Conservation (phyloP, 2,797 vertebrate species). For the Cyprinella venusta region DNA sequence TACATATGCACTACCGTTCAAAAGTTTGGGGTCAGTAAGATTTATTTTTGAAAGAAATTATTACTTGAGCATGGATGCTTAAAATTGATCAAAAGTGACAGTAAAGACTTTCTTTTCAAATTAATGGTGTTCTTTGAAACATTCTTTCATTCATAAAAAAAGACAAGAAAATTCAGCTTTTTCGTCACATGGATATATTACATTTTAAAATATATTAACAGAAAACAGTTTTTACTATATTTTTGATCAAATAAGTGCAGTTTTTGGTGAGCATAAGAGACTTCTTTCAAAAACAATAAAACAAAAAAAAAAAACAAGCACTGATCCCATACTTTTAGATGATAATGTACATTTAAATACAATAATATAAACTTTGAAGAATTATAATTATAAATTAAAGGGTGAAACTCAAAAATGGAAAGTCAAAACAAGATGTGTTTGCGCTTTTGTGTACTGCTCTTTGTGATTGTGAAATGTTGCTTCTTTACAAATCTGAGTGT, state of each 20-base stretch:
- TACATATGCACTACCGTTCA: not conserved
- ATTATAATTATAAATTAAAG: not conserved
- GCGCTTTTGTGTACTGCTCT: constrained; percentile 36
- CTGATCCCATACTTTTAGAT: not conserved
- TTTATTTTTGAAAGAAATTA: not conserved
- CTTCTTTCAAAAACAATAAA: not conserved
- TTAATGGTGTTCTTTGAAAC: not conserved
- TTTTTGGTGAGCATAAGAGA: not conserved
- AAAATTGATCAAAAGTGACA: not conserved
- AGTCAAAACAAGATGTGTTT: not conserved
- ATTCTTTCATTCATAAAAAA: not conserved
- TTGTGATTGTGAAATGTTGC: constrained; percentile 38
- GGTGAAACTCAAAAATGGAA: not conserved
- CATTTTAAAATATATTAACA: not conserved
- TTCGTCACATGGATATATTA: not conserved
- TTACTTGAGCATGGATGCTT: not conserved
- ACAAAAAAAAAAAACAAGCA: not conserved
- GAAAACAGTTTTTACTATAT: not conserved
- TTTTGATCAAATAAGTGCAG: not conserved
- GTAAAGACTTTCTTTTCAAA: constrained; percentile 6
- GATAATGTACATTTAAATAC: not conserved
- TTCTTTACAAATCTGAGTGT: constrained; percentile 14
- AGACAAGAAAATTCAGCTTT: not conserved
- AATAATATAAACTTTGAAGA: not conserved
- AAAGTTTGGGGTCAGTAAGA: constrained; percentile 4